Evolutionary conservation across 2,113 vertebrate species (phyloP).

Genomic region (Poeciliopsis occidentalis): DNA sequence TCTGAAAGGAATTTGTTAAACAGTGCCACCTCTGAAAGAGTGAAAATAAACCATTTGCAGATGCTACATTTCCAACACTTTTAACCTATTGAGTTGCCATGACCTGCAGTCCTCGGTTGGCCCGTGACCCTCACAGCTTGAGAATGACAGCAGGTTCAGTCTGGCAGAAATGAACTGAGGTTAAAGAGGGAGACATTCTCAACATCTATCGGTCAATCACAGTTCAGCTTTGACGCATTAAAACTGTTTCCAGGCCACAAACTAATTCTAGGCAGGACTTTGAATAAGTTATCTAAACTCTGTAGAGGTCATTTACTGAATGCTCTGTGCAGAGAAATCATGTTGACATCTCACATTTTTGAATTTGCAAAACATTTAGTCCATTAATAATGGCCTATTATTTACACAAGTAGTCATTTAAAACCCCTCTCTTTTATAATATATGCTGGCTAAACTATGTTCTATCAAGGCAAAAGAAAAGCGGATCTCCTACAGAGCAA

Average conservation of each 20-base stretch:
- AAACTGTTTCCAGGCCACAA: background rate
- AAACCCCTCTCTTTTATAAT: no score
- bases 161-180: constrained; percentile 15
- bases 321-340: background rate
- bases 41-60: background rate
- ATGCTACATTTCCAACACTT: background rate
- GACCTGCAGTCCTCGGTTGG: constrained; percentile 1
- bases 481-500: no score
- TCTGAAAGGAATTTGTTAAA: background rate
- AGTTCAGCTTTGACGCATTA: constrained; percentile 10
- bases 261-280: background rate
- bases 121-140: constrained; percentile 8
- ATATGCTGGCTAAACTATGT: no score
- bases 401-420: no score
- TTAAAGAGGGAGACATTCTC: constrained; percentile 4
- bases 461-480: no score
- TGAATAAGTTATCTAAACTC: background rate
- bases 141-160: constrained; percentile 10
- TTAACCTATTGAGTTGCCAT: background rate
- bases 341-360: no score
- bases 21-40: background rate
- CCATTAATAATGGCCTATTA: no score
- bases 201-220: constrained; percentile 10
- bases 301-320: no score
- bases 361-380: background rate